Base-by-base conservation (phyloP, 2,113 vertebrate genomes). In the Eleginops maclovinus region DNA sequence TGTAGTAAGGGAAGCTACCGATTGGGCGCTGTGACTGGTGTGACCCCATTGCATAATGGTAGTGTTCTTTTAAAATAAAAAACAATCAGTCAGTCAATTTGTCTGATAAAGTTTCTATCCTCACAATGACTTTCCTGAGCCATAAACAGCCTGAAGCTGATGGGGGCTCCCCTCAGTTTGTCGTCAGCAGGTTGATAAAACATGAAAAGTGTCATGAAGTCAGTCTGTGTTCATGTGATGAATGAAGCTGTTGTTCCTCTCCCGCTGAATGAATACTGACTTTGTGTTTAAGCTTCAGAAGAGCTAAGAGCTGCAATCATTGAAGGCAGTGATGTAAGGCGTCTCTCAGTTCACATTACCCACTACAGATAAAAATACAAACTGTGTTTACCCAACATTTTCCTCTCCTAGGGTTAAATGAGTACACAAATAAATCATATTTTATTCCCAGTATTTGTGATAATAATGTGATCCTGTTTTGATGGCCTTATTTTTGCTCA, bases 201-300 rank as follows among this genome's bases (percentile, higher is more conserved):
- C 40, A 53, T 55, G 55, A 55, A 31, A 46, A 5, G 10, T 9
- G 22, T 54, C n/a, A 22, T 70, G 51, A 75, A 28, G 79, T 75
- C 56, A 1, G 5, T 68, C 43, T 62, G 63, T 67, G 67, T 59
- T 44, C 0, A 0, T 13, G 40, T 16, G 0, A 2, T 77, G 67
- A 83, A 54, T 59, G 75, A 55, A 70, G 70, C 54, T 11, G 31
- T 50, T 82, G 69, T 81, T 28, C 28, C 46, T 41, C 26, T 59
- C 9, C n/a, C 14, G 12, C 53, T 53, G 54, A 58, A 9, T 61
- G 68, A 82, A 76, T 21, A 47, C 81, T 41, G 51, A 72, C 69
- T 56, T 11, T 64, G 64, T 75, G 74, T 66, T 31, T 44, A 4
- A 3, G 3, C 76, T 26, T 43, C 61, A 60, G 46, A 58, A 4